These are phyloP conservation scores for Steinernema scapterisci DNA, from an alignment of 2,888 invertebrate species.

Conservation along the genomic window DNA sequence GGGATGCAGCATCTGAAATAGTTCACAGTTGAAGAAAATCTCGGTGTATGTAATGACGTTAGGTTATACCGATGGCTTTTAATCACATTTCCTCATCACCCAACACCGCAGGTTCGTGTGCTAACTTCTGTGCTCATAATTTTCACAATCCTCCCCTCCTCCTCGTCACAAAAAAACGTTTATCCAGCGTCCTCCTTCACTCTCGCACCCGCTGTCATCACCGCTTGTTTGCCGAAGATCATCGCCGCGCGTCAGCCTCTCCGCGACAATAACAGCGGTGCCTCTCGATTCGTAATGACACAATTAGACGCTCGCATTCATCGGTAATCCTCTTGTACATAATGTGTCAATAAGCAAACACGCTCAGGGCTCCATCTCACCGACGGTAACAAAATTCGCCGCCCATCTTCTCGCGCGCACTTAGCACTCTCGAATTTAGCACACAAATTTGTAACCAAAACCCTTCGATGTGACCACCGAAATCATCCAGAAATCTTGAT, in stretches of 20 bases:
- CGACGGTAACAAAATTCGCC: neutral
- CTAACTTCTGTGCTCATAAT: no score
- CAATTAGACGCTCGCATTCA: conserved; percentile 31
- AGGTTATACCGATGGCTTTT: no score
- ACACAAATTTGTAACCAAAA: conserved; percentile 20
- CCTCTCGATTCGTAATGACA: conserved; percentile 23
- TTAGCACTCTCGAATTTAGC: conserved; percentile 10
- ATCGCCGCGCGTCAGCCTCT: neutral
- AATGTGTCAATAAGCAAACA: conserved; percentile 33
- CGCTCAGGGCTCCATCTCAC: neutral
- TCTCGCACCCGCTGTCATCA: neutral
- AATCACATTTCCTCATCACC: no score
- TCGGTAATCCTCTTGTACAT: conserved; percentile 31
- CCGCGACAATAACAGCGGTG: conserved; percentile 1
- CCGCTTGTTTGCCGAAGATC: conserved; percentile 18
- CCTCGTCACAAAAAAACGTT: neutral
- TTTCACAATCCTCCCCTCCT: no score
- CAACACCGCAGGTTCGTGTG: no score
- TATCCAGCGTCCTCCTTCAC: neutral
- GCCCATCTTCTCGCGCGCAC: neutral
- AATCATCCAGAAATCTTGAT: no score
- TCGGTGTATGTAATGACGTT: no score
- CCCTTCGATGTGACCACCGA: neutral
- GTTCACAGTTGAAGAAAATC: no score
- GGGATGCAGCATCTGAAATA: neutral